Evolutionary conservation across 2,113 vertebrate genomes (phyloP).

Genomic region (Actenoides lindsayi): DNA sequence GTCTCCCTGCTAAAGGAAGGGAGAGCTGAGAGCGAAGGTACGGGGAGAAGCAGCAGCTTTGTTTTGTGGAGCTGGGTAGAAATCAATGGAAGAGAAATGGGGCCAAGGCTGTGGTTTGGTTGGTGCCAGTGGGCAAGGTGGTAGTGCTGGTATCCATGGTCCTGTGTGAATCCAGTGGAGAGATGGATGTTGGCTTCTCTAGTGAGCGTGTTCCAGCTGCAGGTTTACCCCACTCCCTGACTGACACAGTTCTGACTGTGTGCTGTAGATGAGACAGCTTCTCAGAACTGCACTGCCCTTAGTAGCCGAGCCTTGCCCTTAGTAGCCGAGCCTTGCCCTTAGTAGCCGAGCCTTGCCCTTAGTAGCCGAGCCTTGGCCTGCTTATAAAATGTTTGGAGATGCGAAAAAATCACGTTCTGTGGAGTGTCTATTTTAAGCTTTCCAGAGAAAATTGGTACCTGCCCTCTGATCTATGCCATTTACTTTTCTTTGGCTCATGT

Average conservation of each 20-base stretch:
- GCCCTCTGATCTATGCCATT: background rate
- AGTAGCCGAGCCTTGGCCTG: no score
- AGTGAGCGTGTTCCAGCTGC: background rate
- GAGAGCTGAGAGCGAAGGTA: background rate
- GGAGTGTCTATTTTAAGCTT: background rate
- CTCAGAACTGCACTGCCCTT: background rate
- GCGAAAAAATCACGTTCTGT: background rate
- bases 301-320: background rate
- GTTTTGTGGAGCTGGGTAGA: background rate
- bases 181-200: background rate
- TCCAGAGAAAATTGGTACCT: background rate
- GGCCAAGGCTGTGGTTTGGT: background rate
- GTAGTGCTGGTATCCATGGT: fast-evolving
- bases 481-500: background rate
- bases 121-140: background rate
- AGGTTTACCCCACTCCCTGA: background rate
- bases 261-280: background rate
- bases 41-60: background rate
- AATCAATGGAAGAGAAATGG: background rate
- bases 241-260: background rate
- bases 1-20: background rate
- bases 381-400: background rate
- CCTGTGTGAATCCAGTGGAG: background rate
- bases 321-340: background rate
- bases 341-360: background rate